Conservation (phyloP, 2,888 invertebrate species). For the Thymelicus sylvestris region DNA sequence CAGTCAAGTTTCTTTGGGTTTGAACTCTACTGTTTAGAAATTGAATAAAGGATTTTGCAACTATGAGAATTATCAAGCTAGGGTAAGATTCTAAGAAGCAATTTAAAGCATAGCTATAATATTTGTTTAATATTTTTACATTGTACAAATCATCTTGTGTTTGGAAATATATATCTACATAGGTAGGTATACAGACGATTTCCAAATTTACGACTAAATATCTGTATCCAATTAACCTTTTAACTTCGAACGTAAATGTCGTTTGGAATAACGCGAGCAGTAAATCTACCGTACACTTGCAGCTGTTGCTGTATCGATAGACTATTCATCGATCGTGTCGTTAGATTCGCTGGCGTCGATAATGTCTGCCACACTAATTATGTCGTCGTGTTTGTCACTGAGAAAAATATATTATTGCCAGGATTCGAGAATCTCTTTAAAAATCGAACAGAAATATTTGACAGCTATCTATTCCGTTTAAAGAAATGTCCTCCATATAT, state of each 20-base stretch:
- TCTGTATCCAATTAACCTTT: slow-evolving; percentile 73
- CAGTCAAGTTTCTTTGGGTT: slow-evolving; percentile 29
- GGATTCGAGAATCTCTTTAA: neutral
- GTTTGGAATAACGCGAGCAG: slow-evolving; percentile 61
- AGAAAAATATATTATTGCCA: neutral
- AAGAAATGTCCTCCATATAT: slow-evolving; percentile 21
- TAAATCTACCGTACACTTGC: slow-evolving; percentile 57
- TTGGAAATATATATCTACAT: no score
- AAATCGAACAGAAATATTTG: slow-evolving; percentile 8
- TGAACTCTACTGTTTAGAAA: slow-evolving; percentile 34
- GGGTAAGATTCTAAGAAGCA: neutral
- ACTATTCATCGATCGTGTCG: slow-evolving; percentile 55
- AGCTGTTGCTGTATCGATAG: slow-evolving; percentile 55
- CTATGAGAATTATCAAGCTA: slow-evolving; percentile 22
- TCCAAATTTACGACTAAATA: slow-evolving; percentile 43
- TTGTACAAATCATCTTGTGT: no score
- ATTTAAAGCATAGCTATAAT: no score
- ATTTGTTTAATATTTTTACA: no score
- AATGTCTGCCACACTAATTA: neutral
- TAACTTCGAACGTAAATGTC: slow-evolving; percentile 62
- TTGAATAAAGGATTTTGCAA: slow-evolving; percentile 35
- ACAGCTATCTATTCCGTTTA: slow-evolving; percentile 14
- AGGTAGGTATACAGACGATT: neutral
- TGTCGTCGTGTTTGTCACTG: neutral
- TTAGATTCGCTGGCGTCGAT: neutral